These are phyloP conservation scores for Brachionus manjavacas DNA, from an alignment of 1,140 invertebrate genomes.

Conservation along the genomic window DNA sequence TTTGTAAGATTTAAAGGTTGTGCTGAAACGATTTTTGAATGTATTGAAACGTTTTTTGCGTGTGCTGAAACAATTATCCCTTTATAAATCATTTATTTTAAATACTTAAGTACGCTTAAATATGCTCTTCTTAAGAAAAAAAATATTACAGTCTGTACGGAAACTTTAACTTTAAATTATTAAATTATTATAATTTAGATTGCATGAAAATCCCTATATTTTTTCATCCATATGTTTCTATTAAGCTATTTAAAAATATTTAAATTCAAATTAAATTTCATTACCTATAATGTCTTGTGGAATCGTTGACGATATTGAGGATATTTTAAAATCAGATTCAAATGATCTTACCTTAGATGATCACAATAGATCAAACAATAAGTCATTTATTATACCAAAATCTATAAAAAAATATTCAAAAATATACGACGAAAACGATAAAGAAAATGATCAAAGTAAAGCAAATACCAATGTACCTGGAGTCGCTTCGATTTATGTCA, in stretches of 20 bases:
- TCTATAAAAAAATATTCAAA: not conserved
- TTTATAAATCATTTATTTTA: not conserved
- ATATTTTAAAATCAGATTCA: slow-evolving; percentile 33
- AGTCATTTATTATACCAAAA: slow-evolving; percentile 32
- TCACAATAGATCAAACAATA: not conserved
- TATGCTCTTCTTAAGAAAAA: not conserved
- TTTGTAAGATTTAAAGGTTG: too few species aligned
- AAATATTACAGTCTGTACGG: not conserved
- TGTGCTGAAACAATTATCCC: too few species aligned
- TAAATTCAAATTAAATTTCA: not conserved
- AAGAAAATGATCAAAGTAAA: not conserved
- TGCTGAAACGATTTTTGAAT: too few species aligned
- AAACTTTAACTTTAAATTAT: not conserved
- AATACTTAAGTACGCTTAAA: not conserved
- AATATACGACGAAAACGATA: not conserved
- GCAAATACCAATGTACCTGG: not conserved
- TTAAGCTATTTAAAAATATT: not conserved
- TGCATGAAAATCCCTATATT: not conserved
- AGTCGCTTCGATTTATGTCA: slow-evolving; percentile 68
- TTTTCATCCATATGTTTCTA: not conserved
- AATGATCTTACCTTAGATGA: not conserved
- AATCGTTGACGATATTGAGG: slow-evolving; percentile 42
- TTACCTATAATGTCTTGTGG: slow-evolving; percentile 27
- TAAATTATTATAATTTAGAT: not conserved
- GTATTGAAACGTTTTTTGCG: too few species aligned